A percentile compares a stretch with the other conserved stretches of the same genome.
These are phyloP conservation scores for Hydropsyche betteni DNA, from an alignment of 2,888 invertebrate genomes.

Conservation along the genomic window DNA sequence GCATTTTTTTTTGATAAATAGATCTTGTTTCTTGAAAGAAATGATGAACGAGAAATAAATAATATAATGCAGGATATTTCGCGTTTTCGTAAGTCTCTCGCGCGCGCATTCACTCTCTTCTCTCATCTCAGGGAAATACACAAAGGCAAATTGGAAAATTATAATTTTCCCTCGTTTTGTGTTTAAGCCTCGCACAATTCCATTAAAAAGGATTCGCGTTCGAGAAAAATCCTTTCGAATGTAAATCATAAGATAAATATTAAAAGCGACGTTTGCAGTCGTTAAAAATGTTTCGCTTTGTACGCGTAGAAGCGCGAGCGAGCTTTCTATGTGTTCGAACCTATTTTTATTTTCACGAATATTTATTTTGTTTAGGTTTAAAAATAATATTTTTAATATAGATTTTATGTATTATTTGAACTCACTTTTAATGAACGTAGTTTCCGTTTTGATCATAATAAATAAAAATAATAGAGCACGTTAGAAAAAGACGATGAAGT, in stretches of 20 bases:
- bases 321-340: too few species aligned
- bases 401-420: too few species aligned
- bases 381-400: too few species aligned
- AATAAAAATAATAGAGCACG: not conserved
- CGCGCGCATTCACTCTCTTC: too few species aligned
- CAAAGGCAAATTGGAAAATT: constrained; percentile 29
- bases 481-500: not conserved
- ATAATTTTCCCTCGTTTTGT: constrained; percentile 16
- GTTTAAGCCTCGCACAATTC: constrained; percentile 8
- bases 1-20: too few species aligned
- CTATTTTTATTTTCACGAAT: too few species aligned
- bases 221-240: constrained; percentile 22
- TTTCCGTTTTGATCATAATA: not conserved
- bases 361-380: too few species aligned
- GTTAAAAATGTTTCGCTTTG: too few species aligned
- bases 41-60: not conserved
- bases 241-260: constrained; percentile 22
- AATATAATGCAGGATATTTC: not conserved
- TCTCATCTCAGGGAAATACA: too few species aligned
- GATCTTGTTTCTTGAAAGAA: not conserved
- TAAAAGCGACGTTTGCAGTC: not conserved
- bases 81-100: too few species aligned
- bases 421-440: not conserved
- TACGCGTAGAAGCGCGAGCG: too few species aligned
- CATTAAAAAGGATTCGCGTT: constrained; percentile 14